Evolutionary conservation across 2,797 vertebrate genomes (phyloP), one percentile per base, ranked within the genome.

Genomic region (Halcyon badia): DNA sequence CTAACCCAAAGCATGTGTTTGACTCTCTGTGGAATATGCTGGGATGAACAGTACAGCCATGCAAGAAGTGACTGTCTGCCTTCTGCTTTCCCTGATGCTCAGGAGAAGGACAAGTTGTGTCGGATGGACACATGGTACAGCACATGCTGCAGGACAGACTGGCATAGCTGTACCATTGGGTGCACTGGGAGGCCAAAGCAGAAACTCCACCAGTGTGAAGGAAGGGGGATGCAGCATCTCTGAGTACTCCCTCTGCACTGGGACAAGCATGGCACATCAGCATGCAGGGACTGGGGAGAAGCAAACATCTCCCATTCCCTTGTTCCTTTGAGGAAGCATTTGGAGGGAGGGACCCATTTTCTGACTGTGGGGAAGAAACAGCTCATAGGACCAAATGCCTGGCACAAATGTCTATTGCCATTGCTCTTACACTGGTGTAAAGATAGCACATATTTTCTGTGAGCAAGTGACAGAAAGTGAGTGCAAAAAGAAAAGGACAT

Each of bases 191-290:
- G 7, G 24, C 8, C 5, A 44, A 44, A 61, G 71, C 31, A 64
- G 41, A 79, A 87, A 68, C 20, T 48, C 66, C 39, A n/a, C 10
- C 37, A 24, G 22, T 2, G 2, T 0, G 3, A 33, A n/a, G 11
- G 20, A 5, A 18, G 31, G 5, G 15, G 18, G 13, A 24, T 24
- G 26, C 30, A 22, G 11, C 57, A 41, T 8, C 77, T 8, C 60
- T 66, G n/a, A 14, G 0, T 33, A 9, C 19, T 10, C 25, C 10
- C 25, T 13, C 28, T 31, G 24, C 14, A 6, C 2, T 11, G 26
- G 42, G 49, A 39, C 33, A 60, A 42, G 35, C 35, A 24, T 5
- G 1, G 41, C 25, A 14, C 0, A 2, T 13, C 28, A 28, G 6
- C 33, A 18, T 1, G 11, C 14, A 56, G 44, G 21, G 30, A 61